These are phyloP conservation scores for Limosa lapponica DNA, from an alignment of 2,797 vertebrate genomes.

Conservation along the genomic window DNA sequence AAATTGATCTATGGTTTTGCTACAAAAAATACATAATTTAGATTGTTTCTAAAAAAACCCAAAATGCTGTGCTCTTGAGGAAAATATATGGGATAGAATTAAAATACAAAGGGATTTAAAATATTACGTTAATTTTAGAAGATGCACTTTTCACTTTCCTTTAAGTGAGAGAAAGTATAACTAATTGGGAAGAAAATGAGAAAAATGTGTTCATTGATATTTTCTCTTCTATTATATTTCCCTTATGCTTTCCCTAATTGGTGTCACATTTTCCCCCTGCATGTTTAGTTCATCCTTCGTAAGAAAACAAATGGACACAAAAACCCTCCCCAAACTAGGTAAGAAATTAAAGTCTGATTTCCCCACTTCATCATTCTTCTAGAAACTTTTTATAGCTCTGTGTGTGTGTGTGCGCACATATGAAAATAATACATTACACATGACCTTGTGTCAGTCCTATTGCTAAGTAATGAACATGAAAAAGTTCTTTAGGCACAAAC, in stretches of 20 bases:
- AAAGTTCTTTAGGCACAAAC: background rate
- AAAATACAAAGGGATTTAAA: background rate
- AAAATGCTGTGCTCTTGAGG: background rate
- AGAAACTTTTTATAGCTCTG: background rate
- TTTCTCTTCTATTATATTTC: background rate
- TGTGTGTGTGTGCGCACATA: background rate
- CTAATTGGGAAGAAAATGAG: background rate
- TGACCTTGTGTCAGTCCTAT: background rate
- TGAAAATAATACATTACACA: background rate
- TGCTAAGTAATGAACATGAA: background rate
- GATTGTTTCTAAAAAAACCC: background rate
- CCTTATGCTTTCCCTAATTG: background rate
- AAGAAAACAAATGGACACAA: background rate
- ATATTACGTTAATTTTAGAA: background rate
- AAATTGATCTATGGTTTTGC: background rate
- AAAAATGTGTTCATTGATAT: background rate
- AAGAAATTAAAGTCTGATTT: background rate
- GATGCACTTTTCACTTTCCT: background rate
- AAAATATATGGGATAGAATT: background rate
- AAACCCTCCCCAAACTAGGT: fast-evolving
- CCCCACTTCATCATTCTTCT: background rate
- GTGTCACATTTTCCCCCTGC: background rate
- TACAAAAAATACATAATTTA: background rate
- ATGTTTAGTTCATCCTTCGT: background rate
- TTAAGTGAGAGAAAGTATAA: background rate